Conservation (phyloP, 2,888 invertebrate genomes). For the Stenotaenia linearis region DNA sequence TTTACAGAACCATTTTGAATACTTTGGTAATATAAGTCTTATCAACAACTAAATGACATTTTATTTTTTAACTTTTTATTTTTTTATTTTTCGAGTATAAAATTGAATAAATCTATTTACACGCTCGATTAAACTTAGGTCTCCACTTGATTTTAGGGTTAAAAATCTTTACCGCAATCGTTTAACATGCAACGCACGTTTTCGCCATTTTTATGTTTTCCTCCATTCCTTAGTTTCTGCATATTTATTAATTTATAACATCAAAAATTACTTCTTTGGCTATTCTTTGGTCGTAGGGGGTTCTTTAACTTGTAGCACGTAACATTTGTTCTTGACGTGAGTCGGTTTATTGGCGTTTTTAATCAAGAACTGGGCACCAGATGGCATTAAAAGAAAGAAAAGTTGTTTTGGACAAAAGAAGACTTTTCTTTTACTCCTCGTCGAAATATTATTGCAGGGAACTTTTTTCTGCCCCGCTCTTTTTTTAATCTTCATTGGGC, state of each 20-base stretch:
- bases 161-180: no score
- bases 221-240: neutral
- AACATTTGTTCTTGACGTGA: neutral
- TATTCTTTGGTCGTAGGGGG: neutral
- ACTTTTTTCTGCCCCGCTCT: neutral
- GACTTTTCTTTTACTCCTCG: neutral
- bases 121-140: no score
- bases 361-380: neutral
- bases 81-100: no score
- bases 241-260: neutral
- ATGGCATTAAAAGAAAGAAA: neutral
- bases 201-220: neutral
- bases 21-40: neutral
- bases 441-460: neutral
- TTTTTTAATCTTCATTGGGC: neutral
- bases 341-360: neutral
- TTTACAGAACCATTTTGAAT: neutral
- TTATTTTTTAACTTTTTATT: no score
- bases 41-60: no score
- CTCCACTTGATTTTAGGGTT: no score
- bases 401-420: neutral
- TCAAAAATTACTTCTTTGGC: neutral
- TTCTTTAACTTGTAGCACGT: neutral
- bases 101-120: no score
- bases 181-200: no score